phyloP scores from a whole-genome alignment of 2,888 invertebrate genomes.

The Meteorus cinctellus region DNA sequence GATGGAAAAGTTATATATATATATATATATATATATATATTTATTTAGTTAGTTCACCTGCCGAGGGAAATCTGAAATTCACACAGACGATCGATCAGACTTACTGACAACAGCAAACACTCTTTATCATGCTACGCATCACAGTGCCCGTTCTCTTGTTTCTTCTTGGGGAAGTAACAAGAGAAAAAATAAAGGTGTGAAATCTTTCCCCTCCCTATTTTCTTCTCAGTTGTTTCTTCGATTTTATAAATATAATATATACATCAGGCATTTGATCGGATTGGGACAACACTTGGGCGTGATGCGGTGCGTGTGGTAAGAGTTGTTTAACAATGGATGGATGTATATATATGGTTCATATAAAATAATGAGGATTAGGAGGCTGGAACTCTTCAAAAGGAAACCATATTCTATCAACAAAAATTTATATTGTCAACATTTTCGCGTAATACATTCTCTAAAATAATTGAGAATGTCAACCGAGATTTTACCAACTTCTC shows the following conservation, averaged over 20 bases:
- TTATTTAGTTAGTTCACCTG: conserved; percentile 29
- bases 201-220: background rate
- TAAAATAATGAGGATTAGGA: too few species aligned
- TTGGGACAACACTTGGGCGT: conserved; percentile 34
- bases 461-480: too few species aligned
- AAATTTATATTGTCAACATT: too few species aligned
- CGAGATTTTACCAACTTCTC: too few species aligned
- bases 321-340: background rate
- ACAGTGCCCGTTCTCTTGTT: conserved; percentile 2
- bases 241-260: background rate
- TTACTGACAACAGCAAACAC: conserved; percentile 39
- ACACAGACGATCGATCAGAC: conserved; percentile 38
- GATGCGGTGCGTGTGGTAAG: background rate
- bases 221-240: conserved; percentile 22
- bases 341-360: too few species aligned
- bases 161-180: background rate
- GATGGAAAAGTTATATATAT: background rate
- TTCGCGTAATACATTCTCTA: too few species aligned
- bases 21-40: too few species aligned
- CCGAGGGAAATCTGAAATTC: conserved; percentile 34
- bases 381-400: too few species aligned
- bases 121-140: conserved; percentile 26
- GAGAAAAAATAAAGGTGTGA: background rate
- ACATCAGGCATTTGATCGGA: conserved; percentile 22
- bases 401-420: too few species aligned